Conservation (phyloP, 2,797 vertebrate genomes). For the Dromococcyx pavoninus region DNA sequence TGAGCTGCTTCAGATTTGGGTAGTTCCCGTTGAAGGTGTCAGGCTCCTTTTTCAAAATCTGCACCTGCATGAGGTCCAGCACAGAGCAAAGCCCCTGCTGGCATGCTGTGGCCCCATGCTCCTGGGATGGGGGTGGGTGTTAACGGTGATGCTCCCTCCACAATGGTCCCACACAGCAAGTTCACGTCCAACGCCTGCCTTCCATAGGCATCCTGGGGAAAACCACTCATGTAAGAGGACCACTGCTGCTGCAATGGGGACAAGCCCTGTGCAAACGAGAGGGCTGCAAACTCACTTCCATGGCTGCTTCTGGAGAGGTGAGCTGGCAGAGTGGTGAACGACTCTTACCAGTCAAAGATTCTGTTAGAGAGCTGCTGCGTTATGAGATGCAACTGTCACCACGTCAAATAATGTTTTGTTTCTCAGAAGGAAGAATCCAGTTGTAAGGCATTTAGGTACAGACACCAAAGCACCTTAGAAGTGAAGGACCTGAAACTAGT, state of each 20-base stretch:
- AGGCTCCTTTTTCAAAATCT: background rate
- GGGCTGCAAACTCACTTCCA: background rate
- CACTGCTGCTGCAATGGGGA: background rate
- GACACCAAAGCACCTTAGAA: background rate
- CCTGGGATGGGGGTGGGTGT: background rate
- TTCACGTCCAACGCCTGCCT: fast-evolving
- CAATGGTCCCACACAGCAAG: background rate
- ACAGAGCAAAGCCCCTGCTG: background rate
- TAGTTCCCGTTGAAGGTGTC: background rate
- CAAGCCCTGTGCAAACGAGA: background rate
- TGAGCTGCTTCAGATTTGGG: background rate
- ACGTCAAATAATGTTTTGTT: background rate
- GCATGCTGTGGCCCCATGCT: background rate
- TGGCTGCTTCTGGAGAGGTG: background rate
- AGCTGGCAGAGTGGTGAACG: background rate
- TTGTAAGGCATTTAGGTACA: background rate
- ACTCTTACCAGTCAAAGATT: fast-evolving
- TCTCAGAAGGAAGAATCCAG: background rate
- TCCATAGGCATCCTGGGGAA: fast-evolving
- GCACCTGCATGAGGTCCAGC: fast-evolving
- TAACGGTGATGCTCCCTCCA: fast-evolving
- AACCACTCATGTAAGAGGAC: fast-evolving
- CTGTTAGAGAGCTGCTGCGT: background rate
- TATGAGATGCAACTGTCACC: background rate
- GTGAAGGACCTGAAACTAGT: background rate